A percentile compares a stretch with the other conserved stretches of the same genome.
Evolutionary conservation across 2,797 vertebrate genomes (phyloP).

Genomic region (Sebastes ruberrimus): DNA sequence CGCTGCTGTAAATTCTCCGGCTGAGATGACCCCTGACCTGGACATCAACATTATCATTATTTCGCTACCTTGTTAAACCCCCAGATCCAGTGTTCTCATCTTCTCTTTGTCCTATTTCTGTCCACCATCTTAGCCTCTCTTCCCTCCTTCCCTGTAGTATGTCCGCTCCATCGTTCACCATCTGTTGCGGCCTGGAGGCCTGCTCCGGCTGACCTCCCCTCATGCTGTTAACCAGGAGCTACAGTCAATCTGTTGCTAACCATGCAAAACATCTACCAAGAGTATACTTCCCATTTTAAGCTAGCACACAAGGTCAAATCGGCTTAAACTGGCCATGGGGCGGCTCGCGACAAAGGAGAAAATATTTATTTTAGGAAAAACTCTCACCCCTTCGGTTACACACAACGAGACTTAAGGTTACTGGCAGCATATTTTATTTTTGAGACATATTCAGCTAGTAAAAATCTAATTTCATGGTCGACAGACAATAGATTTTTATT

Average conservation of each 20-base stretch:
- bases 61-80: not conserved
- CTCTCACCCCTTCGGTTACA: no score
- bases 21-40: constrained; percentile 28
- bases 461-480: not conserved
- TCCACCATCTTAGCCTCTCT: not conserved
- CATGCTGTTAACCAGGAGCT: constrained; percentile 32
- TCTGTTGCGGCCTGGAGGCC: constrained; percentile 38
- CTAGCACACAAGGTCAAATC: not conserved
- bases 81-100: not conserved
- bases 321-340: not conserved
- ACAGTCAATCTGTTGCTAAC: constrained; percentile 42
- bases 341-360: not conserved
- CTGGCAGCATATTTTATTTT: not conserved
- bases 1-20: not conserved
- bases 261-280: constrained; percentile 22
- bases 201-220: constrained; percentile 41
- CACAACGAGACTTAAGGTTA: not conserved
- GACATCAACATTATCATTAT: constrained; percentile 12
- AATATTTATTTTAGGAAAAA: not conserved
- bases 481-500: not conserved
- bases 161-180: constrained; percentile 12
- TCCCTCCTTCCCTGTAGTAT: not conserved
- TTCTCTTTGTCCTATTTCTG: not conserved
- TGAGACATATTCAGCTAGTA: not conserved
- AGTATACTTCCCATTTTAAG: not conserved